Evolutionary conservation across 2,797 vertebrate genomes (phyloP), one percentile per base, ranked within the genome.

Genomic region (Pangasius krempfi): DNA sequence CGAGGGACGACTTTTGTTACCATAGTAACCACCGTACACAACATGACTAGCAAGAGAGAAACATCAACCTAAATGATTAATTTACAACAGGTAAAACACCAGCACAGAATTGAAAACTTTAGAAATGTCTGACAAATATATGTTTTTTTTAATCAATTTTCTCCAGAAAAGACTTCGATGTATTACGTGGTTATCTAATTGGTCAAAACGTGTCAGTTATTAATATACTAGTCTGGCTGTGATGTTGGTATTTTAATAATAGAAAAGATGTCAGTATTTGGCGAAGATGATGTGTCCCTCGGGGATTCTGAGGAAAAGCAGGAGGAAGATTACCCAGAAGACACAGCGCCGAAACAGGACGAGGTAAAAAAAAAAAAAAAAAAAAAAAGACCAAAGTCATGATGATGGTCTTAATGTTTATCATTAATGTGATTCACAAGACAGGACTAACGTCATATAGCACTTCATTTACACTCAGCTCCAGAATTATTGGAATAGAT

Each of bases 221-320:
- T 44, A 60, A 82, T 27, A 44, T 44, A 33, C 10, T 33, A 56
- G 9, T 58, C n/a, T 52, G 7, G 75, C 37, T 25, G 4, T 47
- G 4, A 12, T 79, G 2, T 62, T 58, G 37, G 40, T n/a, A 7
- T 47, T 62, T n/a, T 47, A 62, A 44, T 27, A 14, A 47, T 56
- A 60, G 20, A 60, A 40, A 68, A 70, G 64, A 91, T 91, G 89
- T 89, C 91, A 58, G 91, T 93, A 0, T 44, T 83, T 84, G 93
- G 94, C 1, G 94, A 94, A 37, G 94, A 94, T 13, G 80, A 22
- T 20, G 25, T 92, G 5, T 30, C 68, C 1, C 83, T 93, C 0
- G 91, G 33, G 40, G 92, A 90, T 0, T 93, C 94, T 8, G 93
- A 90, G 2, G 37, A 91, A 27, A 85, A 56, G 33, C 16, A 58